Evolutionary conservation across 1,140 invertebrate genomes (phyloP).

Genomic region (Pteromalus puparum): DNA sequence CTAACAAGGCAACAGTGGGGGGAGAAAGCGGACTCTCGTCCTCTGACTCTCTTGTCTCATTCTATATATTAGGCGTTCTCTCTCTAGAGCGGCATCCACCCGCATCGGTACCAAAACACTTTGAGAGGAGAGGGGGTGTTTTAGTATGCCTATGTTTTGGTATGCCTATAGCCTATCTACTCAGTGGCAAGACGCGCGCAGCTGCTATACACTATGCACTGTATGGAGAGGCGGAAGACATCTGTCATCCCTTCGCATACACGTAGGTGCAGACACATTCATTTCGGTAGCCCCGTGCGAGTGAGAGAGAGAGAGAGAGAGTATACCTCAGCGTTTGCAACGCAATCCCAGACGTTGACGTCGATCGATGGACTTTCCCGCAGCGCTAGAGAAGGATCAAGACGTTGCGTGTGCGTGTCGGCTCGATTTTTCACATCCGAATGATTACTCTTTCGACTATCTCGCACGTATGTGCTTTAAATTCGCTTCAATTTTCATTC

Average conservation of each 20-base stretch:
- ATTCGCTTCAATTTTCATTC: neutral
- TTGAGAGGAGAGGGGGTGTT: no score
- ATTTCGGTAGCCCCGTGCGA: neutral
- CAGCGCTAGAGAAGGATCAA: neutral
- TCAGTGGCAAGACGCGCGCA: neutral
- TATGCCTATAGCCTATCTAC: no score
- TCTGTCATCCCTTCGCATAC: conserved; percentile 20
- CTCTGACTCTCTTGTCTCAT: no score
- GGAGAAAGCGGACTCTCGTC: no score
- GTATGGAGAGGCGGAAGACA: conserved; percentile 7
- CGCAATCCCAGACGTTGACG: conserved; percentile 20
- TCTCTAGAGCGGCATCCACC: no score
- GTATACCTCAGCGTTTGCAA: neutral
- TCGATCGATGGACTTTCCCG: neutral
- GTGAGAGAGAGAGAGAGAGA: neutral
- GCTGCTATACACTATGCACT: neutral
- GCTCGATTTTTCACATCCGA: conserved; percentile 26
- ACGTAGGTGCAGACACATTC: conserved; percentile 21
- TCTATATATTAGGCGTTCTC: no score
- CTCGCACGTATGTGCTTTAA: neutral
- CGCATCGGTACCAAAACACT: no score
- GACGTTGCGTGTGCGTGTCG: neutral
- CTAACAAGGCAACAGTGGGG: no score
- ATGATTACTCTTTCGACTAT: neutral
- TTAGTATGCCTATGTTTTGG: no score